These are phyloP conservation scores for Anguilla megastoma DNA, from an alignment of 2,797 vertebrate species.

Conservation along the genomic window DNA sequence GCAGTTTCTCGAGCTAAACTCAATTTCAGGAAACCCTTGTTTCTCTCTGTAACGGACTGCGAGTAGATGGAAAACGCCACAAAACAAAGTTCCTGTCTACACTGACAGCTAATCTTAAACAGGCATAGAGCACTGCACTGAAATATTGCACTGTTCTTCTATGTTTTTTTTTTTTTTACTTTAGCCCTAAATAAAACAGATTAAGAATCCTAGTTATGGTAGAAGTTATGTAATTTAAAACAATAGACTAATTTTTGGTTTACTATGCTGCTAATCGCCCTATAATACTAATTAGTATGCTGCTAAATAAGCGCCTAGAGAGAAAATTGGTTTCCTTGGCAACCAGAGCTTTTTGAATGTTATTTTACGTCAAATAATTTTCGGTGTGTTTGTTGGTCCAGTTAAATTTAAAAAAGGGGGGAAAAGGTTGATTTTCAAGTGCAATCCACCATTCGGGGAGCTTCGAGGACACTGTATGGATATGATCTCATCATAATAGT, in stretches of 20 bases:
- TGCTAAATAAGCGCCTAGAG: neutral
- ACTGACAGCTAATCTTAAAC: neutral
- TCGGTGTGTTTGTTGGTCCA: neutral
- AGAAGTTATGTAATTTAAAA: neutral
- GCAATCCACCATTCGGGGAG: neutral
- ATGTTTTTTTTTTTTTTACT: neutral
- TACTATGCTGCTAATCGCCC: neutral
- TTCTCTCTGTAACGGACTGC: neutral
- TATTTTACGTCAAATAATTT: neutral
- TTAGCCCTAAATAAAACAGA: neutral
- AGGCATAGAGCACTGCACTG: neutral
- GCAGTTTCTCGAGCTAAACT: neutral
- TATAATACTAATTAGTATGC: neutral
- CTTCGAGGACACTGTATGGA: neutral
- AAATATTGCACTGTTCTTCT: neutral
- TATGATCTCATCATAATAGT: neutral
- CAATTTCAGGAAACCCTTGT: neutral
- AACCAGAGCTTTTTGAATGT: neutral
- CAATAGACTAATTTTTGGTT: neutral
- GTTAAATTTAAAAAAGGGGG: neutral
- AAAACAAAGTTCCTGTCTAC: neutral
- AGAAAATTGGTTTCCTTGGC: neutral
- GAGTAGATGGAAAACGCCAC: neutral
- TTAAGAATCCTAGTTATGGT: neutral
- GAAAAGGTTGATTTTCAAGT: neutral